Percentiles rank a stretch among this genome's conserved stretches.
These are phyloP conservation scores for Lepetodrilus schrolli DNA, from an alignment of 2,888 invertebrate species.

Conservation along the genomic window DNA sequence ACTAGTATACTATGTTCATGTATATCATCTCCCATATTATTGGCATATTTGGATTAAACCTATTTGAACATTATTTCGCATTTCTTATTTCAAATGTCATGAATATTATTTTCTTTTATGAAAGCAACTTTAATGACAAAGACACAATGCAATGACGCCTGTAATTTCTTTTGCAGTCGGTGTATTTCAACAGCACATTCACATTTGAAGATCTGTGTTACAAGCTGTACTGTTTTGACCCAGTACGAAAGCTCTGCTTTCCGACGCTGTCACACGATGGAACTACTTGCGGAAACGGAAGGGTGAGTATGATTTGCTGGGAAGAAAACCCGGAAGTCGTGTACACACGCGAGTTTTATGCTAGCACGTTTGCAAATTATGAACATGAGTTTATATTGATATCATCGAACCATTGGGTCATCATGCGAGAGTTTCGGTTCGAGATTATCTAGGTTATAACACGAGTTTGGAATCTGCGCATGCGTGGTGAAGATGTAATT, in stretches of 20 bases:
- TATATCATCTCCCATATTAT: too few relatives aligned
- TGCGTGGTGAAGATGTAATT: too few relatives aligned
- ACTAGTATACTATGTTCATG: too few relatives aligned
- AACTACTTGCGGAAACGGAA: constrained; percentile 31
- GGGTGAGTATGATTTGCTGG: constrained; percentile 3
- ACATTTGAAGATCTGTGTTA: constrained; percentile 31
- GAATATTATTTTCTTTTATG: background rate
- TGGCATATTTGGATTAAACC: too few relatives aligned
- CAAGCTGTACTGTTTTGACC: constrained; percentile 18
- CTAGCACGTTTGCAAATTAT: too few relatives aligned
- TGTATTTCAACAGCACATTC: background rate
- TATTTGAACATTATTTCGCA: background rate
- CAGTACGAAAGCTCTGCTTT: constrained; percentile 10
- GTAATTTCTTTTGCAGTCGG: background rate
- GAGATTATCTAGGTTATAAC: too few relatives aligned
- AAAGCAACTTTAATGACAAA: background rate
- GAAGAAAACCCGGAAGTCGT: background rate
- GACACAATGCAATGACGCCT: background rate
- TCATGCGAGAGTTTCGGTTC: too few relatives aligned
- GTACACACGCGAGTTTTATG: too few relatives aligned
- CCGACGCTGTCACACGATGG: constrained; percentile 31
- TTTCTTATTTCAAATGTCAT: background rate
- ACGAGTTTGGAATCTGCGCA: too few relatives aligned
- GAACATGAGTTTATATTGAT: too few relatives aligned
- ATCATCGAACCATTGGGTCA: too few relatives aligned